Evolutionary conservation across 2,797 vertebrate genomes (phyloP).

Genomic region (Heterohyrax brucei): DNA sequence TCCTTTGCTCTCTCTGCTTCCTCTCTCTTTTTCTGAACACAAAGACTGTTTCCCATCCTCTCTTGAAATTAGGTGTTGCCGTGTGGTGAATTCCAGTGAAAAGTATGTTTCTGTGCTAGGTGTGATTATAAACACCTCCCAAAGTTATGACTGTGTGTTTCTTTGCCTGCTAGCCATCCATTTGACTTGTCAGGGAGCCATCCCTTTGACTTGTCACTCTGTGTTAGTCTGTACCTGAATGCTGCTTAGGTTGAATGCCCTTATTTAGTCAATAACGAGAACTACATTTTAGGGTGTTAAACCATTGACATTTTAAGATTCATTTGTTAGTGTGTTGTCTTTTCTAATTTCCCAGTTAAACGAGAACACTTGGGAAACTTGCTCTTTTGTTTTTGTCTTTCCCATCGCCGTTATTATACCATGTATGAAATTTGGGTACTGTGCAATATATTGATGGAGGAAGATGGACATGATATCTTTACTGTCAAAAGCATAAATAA

Average conservation of each 20-base stretch:
- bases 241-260: neutral
- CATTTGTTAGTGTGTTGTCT: neutral
- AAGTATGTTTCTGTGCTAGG: constrained; percentile 28
- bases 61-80: constrained; percentile 1
- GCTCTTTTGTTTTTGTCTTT: constrained; percentile 42
- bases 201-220: neutral
- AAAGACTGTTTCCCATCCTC: constrained; percentile 44
- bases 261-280: neutral
- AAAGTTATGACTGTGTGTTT: neutral
- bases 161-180: neutral
- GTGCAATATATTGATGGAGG: constrained; percentile 23
- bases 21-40: neutral
- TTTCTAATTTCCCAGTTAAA: constrained; percentile 38
- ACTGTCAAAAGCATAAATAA: constrained; percentile 38
- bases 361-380: neutral
- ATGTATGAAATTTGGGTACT: neutral
- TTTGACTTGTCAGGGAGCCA: no score
- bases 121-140: neutral
- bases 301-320: constrained; percentile 23
- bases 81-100: constrained; percentile 21
- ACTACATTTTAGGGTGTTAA: constrained; percentile 56
- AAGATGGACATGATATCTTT: neutral
- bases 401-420: neutral
- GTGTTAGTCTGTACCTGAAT: neutral
- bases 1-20: constrained; percentile 9